Percentiles rank a stretch among this genome's conserved stretches.
Conservation (phyloP, 2,888 invertebrate genomes). For the Corbicula japonica region DNA sequence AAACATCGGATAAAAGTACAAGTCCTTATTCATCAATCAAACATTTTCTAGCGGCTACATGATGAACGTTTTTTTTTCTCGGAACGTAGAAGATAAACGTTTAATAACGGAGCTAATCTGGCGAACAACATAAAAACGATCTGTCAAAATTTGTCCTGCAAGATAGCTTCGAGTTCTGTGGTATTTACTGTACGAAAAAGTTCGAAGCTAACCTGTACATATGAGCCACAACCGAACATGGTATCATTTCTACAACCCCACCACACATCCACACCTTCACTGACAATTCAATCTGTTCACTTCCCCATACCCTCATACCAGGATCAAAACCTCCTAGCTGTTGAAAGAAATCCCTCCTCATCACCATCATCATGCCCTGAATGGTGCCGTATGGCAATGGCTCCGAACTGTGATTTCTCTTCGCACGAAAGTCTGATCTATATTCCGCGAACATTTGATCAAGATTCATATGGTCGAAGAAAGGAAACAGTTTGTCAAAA, state of each 20-base stretch:
- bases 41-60: no score
- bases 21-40: no score
- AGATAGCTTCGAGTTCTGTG: no score
- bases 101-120: no score
- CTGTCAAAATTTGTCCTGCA: no score
- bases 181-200: no score
- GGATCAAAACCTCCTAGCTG: constrained; percentile 57
- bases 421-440: constrained; percentile 16
- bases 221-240: constrained; percentile 52
- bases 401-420: constrained; percentile 42
- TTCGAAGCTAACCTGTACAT: constrained; percentile 50
- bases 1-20: no score
- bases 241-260: constrained; percentile 54
- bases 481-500: constrained; percentile 42
- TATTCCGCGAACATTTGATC: constrained; percentile 51
- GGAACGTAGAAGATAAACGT: no score
- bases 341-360: constrained; percentile 52
- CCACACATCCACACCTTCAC: constrained; percentile 58
- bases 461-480: constrained; percentile 52
- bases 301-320: constrained; percentile 56
- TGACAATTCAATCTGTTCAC: constrained; percentile 54
- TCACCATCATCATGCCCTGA: constrained; percentile 58
- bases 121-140: no score
- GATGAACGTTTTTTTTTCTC: no score
- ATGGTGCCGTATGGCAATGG: constrained; percentile 46